Base-by-base conservation (phyloP, 1,140 invertebrate species). In the Portunus trituberculatus region DNA sequence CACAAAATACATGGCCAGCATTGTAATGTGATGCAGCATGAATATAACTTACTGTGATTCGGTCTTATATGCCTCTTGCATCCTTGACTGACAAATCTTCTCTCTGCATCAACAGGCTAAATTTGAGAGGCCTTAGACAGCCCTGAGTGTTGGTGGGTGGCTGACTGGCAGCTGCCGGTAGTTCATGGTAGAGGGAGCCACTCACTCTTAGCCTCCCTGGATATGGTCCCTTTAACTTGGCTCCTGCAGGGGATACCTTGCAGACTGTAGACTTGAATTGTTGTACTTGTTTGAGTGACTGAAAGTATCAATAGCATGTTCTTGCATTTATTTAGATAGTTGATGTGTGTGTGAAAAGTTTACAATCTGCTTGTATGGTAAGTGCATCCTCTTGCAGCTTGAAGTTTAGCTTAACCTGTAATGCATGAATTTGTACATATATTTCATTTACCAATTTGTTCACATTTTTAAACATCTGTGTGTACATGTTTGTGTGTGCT, bases 121-220 rank as follows among this genome's bases (percentile, higher is more conserved):
- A 76, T 76, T 76, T 76, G 67, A 76, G 52, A 16, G 67, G 67
- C 67, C 67, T 76, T 76, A 76, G 67, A 76, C 67, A n/a, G 20
- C 20, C 67, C 67, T 76, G 67, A 76, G 67, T 76, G 67, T 59
- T 59, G 52, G 52, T 59, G 10, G 52, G 20, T 76, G 67, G 67
- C 67, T 76, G 67, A 16, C 67, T 7, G 67, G 67, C 67, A 25
- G 67, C n/a, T 76, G 67, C 67, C n/a, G 67, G 67, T 76, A 76
- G 67, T 76, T 76, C 67, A 76, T n/a, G 67, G 67, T 76, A 76
- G 67, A 76, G 67, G 67, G 67, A 25, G 67, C 67, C 67, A 76
- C 67, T 8, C 67, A 76, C 67, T 76, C 67, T n/a, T n/a, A 76
- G 67, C 67, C 12, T n/a, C 67, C 67, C 67, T n/a, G 67, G 67